Evolutionary conservation across 1,140 invertebrate species (phyloP).

Genomic region (Lepidurus couesii): DNA sequence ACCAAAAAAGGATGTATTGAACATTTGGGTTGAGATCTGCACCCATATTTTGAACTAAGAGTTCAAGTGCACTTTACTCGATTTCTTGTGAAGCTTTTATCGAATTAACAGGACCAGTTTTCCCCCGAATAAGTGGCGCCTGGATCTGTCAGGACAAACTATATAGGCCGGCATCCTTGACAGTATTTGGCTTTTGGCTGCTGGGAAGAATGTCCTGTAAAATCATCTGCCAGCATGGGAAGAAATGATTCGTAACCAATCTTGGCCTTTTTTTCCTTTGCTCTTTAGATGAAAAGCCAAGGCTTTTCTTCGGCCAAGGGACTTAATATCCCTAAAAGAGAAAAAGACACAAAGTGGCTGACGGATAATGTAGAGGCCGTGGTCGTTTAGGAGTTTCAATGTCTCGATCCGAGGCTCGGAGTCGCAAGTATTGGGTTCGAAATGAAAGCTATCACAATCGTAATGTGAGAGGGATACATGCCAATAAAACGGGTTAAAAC

Average conservation of each 20-base stretch:
- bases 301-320: background rate
- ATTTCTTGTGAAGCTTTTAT: background rate
- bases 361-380: background rate
- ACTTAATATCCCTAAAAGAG: background rate
- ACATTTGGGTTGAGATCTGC: too few species aligned
- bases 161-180: background rate
- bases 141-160: background rate
- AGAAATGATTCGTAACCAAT: background rate
- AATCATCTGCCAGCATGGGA: background rate
- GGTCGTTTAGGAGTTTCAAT: conserved; percentile 12
- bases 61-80: background rate
- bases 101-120: background rate
- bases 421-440: conserved; percentile 1
- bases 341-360: background rate
- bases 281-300: background rate
- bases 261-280: background rate
- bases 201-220: background rate
- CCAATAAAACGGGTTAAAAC: background rate
- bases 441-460: background rate
- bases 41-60: too few species aligned
- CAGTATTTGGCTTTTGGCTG: background rate
- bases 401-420: background rate
- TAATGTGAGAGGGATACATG: background rate
- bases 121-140: background rate
- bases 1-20: too few species aligned